Evolutionary conservation across 2,113 vertebrate species (phyloP), one percentile per base, ranked within the genome.

Genomic region (Acinonyx jubatus): DNA sequence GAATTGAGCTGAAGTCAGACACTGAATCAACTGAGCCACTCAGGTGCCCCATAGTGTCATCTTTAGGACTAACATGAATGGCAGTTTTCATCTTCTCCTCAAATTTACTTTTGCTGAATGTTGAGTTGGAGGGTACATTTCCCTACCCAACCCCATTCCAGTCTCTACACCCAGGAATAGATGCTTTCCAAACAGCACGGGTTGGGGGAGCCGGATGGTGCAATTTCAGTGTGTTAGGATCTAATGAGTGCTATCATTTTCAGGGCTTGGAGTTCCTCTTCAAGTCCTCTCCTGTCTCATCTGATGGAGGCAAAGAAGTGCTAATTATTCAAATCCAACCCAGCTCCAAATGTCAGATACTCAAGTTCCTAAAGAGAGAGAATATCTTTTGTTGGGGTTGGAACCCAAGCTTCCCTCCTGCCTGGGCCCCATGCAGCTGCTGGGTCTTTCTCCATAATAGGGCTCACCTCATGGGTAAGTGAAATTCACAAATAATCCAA

Each of bases 271-370:
- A 33, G 29, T 29, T 89, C 38, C 29, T 89, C 52, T 71, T 88
- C 52, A 63, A 92, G 41, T 29, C 69, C 23, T 83, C 69, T 88
- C 89, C 91, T 16, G 78, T 80, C 21, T 66, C 95, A 97, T 97
- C 94, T 94, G 79, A n/a, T 97, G 82, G 85, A 84, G n/a, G 91
- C 76, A 97, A 96, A 94, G 86, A 45, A 89, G 55, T 83, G 96
- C 89, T 98, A 95, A 97, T 98, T 97, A 98, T 96, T 86, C 94
- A 98, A 98, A 98, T 95, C n/a, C 48, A 86, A 82, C 36, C 48
- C 85, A 89, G 87, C 88, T 86, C 65, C 66, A 65, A 97, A 68
- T 91, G 96, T 88, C 94, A 92, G 96, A 84, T 94, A 94, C 71
- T 68, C 50, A 45, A 65, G 45, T 23, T 57, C 18, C 78, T 89